Base-by-base conservation (phyloP, 2,113 vertebrate genomes). In the Lonchura striata region DNA sequence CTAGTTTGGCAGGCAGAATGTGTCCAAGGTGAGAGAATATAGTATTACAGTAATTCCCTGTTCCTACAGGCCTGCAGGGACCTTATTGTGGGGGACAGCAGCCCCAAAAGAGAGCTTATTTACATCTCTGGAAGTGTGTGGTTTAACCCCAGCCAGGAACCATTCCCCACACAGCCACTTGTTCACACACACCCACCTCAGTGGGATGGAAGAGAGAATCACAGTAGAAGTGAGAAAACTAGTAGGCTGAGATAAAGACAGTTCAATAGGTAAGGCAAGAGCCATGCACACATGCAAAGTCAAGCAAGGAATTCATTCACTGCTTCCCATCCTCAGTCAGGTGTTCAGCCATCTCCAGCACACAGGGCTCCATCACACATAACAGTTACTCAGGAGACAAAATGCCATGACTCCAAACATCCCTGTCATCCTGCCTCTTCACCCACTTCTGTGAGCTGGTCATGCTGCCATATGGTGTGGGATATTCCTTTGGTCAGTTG, bases 281-380 rank as follows among this genome's bases (percentile, higher is more conserved):
- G 25, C 25, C 0, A 0, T 7, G 2, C 13, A 47, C 27, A 21
- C 39, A 66, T 20, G 30, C n/a, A 24, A 74, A 21, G 19, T n/a
- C 63, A 80, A 74, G 42, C 53, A 49, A 72, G 54, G 60, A 61
- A 54, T 41, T 72, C 21, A 47, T 86, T 86, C 75, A 80, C 41
- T 74, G 61, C 41, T 74, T 53, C 27, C 46, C 30, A 66, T 42
- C 39, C 31, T 41, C 46, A 49, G 11, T 23, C 19, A 11, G 35
- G 13, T 24, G 25, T 28, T 68, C 41, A 42, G 44, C 52, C n/a
- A 46, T 14, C 46, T 53, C 44, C 52, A 79, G 46, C 18, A 86
- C 47, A 66, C 52, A 60, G 30, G 46, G 52, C n/a, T 74, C n/a
- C 60, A 49, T 23, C 68, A 80, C 31, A 47, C 22, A 0, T 16